These are phyloP conservation scores for Corythornis vintsioides DNA, from an alignment of 2,113 vertebrate species.

Conservation along the genomic window DNA sequence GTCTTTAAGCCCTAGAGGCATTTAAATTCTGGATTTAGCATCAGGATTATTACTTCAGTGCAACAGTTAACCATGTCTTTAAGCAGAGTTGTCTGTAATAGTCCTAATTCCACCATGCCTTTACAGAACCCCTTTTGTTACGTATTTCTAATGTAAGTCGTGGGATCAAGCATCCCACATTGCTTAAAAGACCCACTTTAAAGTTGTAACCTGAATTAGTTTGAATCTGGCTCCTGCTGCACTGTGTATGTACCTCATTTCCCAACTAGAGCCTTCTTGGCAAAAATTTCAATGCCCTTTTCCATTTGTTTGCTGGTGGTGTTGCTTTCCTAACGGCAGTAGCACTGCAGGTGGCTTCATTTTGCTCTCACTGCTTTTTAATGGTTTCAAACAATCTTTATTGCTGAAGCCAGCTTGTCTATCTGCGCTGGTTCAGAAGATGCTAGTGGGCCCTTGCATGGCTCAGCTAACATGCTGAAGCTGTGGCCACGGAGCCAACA, in stretches of 20 bases:
- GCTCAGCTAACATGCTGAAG: accelerated
- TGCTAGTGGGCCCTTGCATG: neutral
- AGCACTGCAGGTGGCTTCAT: neutral
- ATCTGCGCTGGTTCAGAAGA: neutral
- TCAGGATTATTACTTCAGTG: slow-evolving; percentile 56
- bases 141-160: accelerated
- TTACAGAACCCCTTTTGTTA: neutral
- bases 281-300: neutral
- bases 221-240: neutral
- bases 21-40: slow-evolving; percentile 66
- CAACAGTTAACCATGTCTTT: slow-evolving; percentile 23
- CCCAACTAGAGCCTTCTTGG: neutral
- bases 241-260: neutral
- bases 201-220: neutral
- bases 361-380: neutral
- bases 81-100: neutral
- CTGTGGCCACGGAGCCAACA: accelerated
- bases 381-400: neutral
- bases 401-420: neutral
- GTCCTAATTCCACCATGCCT: neutral
- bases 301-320: neutral
- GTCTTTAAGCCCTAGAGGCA: slow-evolving; percentile 40
- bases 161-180: neutral
- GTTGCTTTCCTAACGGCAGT: slow-evolving; percentile 7
- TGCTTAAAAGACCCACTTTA: neutral